phyloP scores from a whole-genome alignment of 2,797 vertebrate species.

The Myripristis murdjan region DNA sequence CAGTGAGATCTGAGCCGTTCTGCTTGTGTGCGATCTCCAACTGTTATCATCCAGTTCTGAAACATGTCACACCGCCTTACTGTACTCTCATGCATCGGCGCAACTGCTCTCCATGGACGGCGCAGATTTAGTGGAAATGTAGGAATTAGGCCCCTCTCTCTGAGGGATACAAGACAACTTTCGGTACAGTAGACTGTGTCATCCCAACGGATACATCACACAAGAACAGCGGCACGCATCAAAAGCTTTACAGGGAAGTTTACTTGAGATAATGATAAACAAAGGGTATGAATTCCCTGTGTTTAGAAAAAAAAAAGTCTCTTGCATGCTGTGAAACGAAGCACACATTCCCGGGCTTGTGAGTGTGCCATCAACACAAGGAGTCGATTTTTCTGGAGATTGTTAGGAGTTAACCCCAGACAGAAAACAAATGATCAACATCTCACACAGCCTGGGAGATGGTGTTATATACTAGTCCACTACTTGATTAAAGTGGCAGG shows the following conservation, averaged over 20 bases:
- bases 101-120: conserved; percentile 16
- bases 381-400: conserved; percentile 1
- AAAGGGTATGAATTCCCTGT: not conserved
- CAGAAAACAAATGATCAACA: conserved; percentile 17
- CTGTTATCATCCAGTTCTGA: conserved; percentile 6
- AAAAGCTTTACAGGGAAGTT: not conserved
- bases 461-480: conserved; percentile 17
- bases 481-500: conserved; percentile 24
- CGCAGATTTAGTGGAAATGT: too few species aligned
- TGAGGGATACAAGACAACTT: not conserved
- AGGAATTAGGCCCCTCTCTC: too few species aligned
- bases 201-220: not conserved
- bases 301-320: not conserved
- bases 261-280: not conserved
- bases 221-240: not conserved
- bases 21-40: conserved; percentile 26
- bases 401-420: conserved; percentile 18
- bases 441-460: conserved; percentile 28
- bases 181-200: not conserved
- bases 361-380: not conserved
- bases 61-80: conserved; percentile 11
- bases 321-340: not conserved
- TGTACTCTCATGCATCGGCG: conserved; percentile 3
- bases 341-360: not conserved
- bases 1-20: conserved; percentile 10